Evolutionary conservation across 2,888 invertebrate species (phyloP).

Genomic region (Acronicta psi): DNA sequence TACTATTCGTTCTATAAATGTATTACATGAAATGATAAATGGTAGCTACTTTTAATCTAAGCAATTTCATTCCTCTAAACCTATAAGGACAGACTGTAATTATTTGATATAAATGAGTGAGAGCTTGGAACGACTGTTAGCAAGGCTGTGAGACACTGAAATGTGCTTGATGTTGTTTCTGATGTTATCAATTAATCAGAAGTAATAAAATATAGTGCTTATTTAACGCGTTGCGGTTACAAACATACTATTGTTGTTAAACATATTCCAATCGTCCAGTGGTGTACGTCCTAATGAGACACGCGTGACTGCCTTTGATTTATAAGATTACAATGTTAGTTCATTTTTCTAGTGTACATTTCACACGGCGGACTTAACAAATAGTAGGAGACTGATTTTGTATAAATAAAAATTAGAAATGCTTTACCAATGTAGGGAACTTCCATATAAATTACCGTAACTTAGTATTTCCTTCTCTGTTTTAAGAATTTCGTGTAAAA

Average conservation of each 20-base stretch:
- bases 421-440: conserved; percentile 80
- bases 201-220: conserved; percentile 60
- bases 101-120: conserved; percentile 72
- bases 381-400: conserved; percentile 89
- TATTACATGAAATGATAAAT: conserved; percentile 53
- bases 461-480: conserved; percentile 63
- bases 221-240: conserved; percentile 58
- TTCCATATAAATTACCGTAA: conserved; percentile 69
- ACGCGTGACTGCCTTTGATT: conserved; percentile 71
- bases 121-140: conserved; percentile 84
- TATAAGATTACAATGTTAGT: conserved; percentile 64
- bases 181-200: conserved; percentile 58
- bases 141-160: conserved; percentile 85
- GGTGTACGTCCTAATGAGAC: conserved; percentile 75
- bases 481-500: conserved; percentile 66
- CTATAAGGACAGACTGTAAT: conserved; percentile 76
- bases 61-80: conserved; percentile 83
- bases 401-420: conserved; percentile 83
- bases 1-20: conserved; percentile 45
- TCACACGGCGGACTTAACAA: conserved; percentile 78
- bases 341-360: conserved; percentile 68
- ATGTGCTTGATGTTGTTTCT: conserved; percentile 77
- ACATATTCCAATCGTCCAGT: conserved; percentile 78
- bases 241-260: conserved; percentile 63
- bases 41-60: conserved; percentile 72